Conservation (phyloP, 2,113 vertebrate species). For the Smithornis capensis region DNA sequence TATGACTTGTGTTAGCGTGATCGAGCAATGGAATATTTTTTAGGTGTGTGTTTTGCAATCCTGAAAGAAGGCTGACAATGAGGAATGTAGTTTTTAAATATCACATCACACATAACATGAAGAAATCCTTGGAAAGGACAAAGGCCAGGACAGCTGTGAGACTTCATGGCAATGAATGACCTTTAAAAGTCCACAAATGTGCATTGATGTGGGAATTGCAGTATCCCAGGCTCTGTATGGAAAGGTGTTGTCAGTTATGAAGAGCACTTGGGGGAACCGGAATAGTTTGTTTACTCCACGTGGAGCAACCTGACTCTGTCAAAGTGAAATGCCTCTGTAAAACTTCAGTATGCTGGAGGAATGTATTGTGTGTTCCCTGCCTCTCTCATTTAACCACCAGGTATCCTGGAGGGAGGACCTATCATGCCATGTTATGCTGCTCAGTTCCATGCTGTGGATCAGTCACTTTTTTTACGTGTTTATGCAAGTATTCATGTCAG, state of each 20-base stretch:
- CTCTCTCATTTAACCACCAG: neutral
- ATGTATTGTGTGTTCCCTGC: neutral
- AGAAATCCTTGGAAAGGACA: slow-evolving; percentile 30
- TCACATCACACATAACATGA: neutral
- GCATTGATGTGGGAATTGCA: neutral
- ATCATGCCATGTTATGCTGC: neutral
- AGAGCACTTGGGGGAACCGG: neutral
- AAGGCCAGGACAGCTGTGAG: neutral
- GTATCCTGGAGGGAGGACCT: neutral
- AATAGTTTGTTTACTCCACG: slow-evolving; percentile 4
- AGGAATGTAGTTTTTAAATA: slow-evolving; percentile 16
- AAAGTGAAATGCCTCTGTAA: neutral
- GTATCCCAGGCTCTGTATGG: neutral
- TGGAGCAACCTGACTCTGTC: neutral
- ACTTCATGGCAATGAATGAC: neutral
- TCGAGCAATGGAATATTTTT: slow-evolving; percentile 48
- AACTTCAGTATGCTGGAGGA: neutral
- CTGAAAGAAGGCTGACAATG: slow-evolving; percentile 12
- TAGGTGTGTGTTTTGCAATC: slow-evolving; percentile 51
- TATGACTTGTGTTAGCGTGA: slow-evolving; percentile 58
- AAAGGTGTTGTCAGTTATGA: neutral
- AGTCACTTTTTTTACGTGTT: rapidly evolving
- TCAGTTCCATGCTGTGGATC: neutral
- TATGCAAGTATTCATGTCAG: neutral
- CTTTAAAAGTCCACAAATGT: neutral